phyloP scores from a whole-genome alignment of 1,140 invertebrate species.

The Lordiphosa collinella region DNA sequence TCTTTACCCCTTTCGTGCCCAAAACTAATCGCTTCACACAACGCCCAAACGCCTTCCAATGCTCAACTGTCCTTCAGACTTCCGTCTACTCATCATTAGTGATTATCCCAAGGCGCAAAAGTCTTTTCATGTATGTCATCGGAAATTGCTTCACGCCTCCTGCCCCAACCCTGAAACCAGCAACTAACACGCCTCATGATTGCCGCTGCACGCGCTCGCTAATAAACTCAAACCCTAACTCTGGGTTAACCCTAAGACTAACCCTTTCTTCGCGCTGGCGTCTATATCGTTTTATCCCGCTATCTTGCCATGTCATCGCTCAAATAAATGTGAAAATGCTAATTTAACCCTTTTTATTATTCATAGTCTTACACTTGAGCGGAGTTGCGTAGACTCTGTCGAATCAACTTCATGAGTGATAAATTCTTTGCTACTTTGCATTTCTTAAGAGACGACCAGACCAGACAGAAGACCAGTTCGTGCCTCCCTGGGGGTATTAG shows the following conservation, averaged over 20 bases:
- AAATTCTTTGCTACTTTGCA: slow-evolving; percentile 55
- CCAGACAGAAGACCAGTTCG: slow-evolving; percentile 4
- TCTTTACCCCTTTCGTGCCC: background rate
- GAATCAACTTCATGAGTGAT: slow-evolving; percentile 35
- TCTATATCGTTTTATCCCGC: slow-evolving; percentile 15
- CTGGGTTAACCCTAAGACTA: slow-evolving; percentile 12
- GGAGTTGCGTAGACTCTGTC: slow-evolving; percentile 29
- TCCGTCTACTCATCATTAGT: slow-evolving; percentile 35
- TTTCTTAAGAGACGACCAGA: slow-evolving; percentile 27
- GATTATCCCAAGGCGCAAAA: slow-evolving; percentile 51
- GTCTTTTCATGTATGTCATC: slow-evolving; percentile 65
- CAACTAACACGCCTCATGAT: slow-evolving; percentile 68
- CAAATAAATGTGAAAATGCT: slow-evolving; percentile 79
- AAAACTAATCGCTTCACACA: slow-evolving; percentile 46
- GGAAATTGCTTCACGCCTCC: slow-evolving; percentile 58
- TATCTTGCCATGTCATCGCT: slow-evolving; percentile 66
- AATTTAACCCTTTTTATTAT: slow-evolving; percentile 80
- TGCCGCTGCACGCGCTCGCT: slow-evolving; percentile 65
- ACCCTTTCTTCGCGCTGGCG: slow-evolving; percentile 18
- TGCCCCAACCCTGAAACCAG: slow-evolving; percentile 1
- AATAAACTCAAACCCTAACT: slow-evolving; percentile 40
- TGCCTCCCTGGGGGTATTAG: slow-evolving; percentile 28
- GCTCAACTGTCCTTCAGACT: slow-evolving; percentile 18
- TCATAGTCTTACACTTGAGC: slow-evolving; percentile 75
- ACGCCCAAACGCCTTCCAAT: slow-evolving; percentile 35